Percentiles rank a stretch among this genome's conserved stretches.
Evolutionary conservation across 1,140 invertebrate species (phyloP).

Genomic region (Asbolus verrucosus): DNA sequence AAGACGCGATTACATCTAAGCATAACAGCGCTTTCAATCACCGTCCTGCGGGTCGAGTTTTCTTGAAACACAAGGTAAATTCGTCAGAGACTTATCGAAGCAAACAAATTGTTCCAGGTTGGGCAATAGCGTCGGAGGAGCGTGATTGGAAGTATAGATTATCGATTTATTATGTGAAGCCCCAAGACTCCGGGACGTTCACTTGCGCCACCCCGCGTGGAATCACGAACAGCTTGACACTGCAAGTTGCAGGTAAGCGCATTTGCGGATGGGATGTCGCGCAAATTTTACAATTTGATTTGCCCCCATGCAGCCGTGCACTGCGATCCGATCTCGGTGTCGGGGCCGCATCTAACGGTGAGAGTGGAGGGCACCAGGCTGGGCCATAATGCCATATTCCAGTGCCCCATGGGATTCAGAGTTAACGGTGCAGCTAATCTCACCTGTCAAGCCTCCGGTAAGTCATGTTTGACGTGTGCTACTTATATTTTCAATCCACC

Average conservation of each 20-base stretch:
- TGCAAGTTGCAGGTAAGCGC: conserved; percentile 81
- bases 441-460: conserved; percentile 82
- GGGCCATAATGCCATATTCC: conserved; percentile 75
- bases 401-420: conserved; percentile 78
- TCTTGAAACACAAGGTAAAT: conserved; percentile 21
- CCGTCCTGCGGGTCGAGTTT: conserved; percentile 3
- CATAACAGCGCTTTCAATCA: conserved; percentile 23
- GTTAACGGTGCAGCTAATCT: conserved; percentile 76
- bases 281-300: conserved; percentile 45
- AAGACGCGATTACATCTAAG: background rate
- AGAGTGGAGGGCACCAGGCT: conserved; percentile 76
- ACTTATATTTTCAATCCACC: conserved; percentile 16
- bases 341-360: conserved; percentile 65
- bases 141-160: conserved; percentile 84
- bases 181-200: conserved; percentile 84
- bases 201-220: conserved; percentile 86
- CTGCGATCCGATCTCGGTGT: conserved; percentile 67
- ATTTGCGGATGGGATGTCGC: background rate
- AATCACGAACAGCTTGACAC: conserved; percentile 81
- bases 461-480: conserved; percentile 53
- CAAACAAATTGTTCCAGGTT: conserved; percentile 70
- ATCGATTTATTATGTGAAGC: conserved; percentile 84
- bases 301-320: conserved; percentile 69
- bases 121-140: conserved; percentile 82
- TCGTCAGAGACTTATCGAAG: conserved; percentile 25